Conservation (phyloP, 35 echinoderm and acorn worm species). For the Ophioderma brevispina region DNA sequence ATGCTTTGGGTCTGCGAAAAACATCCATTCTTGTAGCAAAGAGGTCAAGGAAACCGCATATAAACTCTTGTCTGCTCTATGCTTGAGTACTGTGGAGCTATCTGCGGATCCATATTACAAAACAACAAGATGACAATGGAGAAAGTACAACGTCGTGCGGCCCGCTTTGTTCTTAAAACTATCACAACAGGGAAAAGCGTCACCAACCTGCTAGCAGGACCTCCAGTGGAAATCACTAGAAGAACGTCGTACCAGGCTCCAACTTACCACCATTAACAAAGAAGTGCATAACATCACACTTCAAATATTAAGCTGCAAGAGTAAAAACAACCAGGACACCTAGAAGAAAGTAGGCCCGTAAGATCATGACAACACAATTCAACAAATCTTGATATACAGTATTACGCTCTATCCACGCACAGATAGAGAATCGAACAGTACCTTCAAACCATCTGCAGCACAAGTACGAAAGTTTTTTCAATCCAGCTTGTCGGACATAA, state of each 20-base stretch:
- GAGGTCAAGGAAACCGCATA: no score
- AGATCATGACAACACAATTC: not conserved
- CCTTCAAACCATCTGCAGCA: not conserved
- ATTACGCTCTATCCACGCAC: not conserved
- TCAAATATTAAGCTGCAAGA: not conserved
- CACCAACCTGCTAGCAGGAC: no score
- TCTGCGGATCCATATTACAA: not conserved
- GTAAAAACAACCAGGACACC: not conserved
- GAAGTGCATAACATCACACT: not conserved
- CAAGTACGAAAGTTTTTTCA: not conserved
- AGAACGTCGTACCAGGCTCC: not conserved
- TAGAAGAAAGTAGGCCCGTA: not conserved
- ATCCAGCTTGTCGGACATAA: not conserved
- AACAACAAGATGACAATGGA: not conserved
- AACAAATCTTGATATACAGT: not conserved
- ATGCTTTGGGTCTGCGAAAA: not conserved
- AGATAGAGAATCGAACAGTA: not conserved
- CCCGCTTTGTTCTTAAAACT: not conserved
- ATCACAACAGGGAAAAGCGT: not conserved
- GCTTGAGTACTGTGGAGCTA: not conserved
- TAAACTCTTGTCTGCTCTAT: not conserved
- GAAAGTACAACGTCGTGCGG: no score
- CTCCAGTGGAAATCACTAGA: not conserved
- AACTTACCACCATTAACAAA: not conserved
- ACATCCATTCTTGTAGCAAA: not conserved